Conservation (phyloP, 2,888 invertebrate species). For the Noctua janthina region DNA sequence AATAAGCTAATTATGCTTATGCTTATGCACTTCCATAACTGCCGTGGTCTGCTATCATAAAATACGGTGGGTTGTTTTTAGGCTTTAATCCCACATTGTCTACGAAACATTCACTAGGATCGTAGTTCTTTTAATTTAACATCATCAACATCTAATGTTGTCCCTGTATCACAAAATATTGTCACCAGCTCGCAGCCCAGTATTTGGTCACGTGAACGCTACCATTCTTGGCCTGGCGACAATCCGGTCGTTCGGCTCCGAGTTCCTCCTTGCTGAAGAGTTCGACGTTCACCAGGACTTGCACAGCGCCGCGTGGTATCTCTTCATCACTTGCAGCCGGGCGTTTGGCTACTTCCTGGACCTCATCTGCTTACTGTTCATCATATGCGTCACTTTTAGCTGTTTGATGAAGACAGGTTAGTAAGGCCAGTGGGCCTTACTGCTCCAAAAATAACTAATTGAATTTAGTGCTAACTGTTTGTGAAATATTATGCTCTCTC, state of each 20-base stretch:
- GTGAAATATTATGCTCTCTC: not conserved
- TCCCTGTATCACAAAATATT: not conserved
- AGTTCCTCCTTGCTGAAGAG: constrained; percentile 91
- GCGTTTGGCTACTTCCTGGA: constrained; percentile 93
- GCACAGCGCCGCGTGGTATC: constrained; percentile 92
- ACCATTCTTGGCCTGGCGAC: constrained; percentile 95
- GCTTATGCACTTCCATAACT: not conserved
- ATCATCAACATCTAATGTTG: not conserved
- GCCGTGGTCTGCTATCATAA: not conserved
- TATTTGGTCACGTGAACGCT: constrained; percentile 95
- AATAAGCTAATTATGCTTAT: too few relatives aligned
- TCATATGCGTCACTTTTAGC: constrained; percentile 92
- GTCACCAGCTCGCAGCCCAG: constrained; percentile 94
- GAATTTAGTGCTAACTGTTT: not conserved
- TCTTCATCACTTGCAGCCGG: constrained; percentile 91
- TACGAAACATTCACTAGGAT: not conserved
- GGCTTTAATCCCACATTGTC: not conserved
- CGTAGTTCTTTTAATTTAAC: not conserved
- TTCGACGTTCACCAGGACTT: constrained; percentile 91
- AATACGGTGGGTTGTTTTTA: not conserved
- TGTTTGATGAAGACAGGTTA: constrained; percentile 88
- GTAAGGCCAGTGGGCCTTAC: constrained; percentile 26
- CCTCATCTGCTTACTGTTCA: constrained; percentile 91
- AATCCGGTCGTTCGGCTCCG: constrained; percentile 94
- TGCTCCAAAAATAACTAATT: not conserved